Evolutionary conservation across 53 echinoderm and acorn worm genomes (phyloP).

Genomic region (Crossaster papposus): DNA sequence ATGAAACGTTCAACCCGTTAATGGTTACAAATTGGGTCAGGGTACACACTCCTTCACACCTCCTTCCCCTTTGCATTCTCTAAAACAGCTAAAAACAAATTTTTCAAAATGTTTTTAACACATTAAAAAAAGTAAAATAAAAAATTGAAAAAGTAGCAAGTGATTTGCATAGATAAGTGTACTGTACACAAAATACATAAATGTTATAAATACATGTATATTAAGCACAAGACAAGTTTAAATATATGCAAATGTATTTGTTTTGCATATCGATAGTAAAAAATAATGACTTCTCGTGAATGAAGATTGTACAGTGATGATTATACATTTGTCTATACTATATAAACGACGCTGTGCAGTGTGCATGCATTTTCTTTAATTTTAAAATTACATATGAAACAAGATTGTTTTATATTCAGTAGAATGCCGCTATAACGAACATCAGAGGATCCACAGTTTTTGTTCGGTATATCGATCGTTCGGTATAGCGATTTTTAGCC

Average conservation of each 20-base stretch:
- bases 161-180: slow-evolving; percentile 43
- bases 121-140: too few species aligned
- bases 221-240: slow-evolving; percentile 13
- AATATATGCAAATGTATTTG: slow-evolving; percentile 22
- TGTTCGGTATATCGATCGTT: too few species aligned
- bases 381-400: not conserved
- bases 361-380: not conserved
- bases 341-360: not conserved
- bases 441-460: too few species aligned
- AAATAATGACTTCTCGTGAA: slow-evolving; percentile 11
- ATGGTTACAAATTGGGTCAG: too few species aligned
- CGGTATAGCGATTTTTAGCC: too few species aligned
- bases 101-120: not conserved
- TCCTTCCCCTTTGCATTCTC: not conserved
- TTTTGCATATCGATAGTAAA: slow-evolving; percentile 47
- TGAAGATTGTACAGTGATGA: not conserved
- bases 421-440: too few species aligned
- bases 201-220: slow-evolving; percentile 32
- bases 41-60: too few species aligned
- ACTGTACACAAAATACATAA: slow-evolving; percentile 29
- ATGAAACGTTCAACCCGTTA: not conserved
- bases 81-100: not conserved
- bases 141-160: slow-evolving; percentile 9
- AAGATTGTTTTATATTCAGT: too few species aligned
- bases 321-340: not conserved